These are phyloP conservation scores for Rhorus exstirpatorius DNA, from an alignment of 2,888 invertebrate species.

Conservation along the genomic window DNA sequence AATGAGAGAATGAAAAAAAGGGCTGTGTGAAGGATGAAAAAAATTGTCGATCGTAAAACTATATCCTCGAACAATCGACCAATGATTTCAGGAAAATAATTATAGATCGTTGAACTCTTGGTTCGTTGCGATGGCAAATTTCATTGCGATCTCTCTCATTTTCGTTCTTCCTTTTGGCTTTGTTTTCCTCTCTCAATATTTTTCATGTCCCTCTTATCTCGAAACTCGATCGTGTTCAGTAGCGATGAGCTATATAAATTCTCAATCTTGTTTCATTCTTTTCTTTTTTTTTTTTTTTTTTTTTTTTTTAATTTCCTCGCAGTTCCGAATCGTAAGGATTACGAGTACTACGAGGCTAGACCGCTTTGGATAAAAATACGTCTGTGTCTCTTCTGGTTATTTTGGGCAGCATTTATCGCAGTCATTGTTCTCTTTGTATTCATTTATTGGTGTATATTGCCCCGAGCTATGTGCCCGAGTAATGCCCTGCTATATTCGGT, in stretches of 20 bases:
- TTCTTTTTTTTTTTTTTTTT: neutral
- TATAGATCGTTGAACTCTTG: too few species aligned
- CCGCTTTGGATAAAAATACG: slow-evolving; percentile 79
- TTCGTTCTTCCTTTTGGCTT: too few species aligned
- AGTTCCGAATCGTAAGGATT: slow-evolving; percentile 74
- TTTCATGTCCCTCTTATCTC: neutral
- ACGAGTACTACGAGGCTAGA: slow-evolving; percentile 73
- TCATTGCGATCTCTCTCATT: too few species aligned
- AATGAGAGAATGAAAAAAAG: too few species aligned
- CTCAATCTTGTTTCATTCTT: neutral
- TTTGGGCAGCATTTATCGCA: slow-evolving; percentile 77
- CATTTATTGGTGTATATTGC: slow-evolving; percentile 72
- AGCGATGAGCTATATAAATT: too few species aligned
- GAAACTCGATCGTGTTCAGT: too few species aligned
- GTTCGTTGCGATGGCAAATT: too few species aligned
- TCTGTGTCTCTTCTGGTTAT: slow-evolving; percentile 79
- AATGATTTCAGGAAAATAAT: too few species aligned
- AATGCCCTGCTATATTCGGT: slow-evolving; percentile 17
- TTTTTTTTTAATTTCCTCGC: slow-evolving; percentile 38
- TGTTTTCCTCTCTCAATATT: too few species aligned
- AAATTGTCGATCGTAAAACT: too few species aligned
- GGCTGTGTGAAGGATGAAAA: too few species aligned
- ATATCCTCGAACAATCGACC: too few species aligned
- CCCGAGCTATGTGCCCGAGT: slow-evolving; percentile 65
- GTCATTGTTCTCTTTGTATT: slow-evolving; percentile 75